Conservation (phyloP, 2,797 vertebrate genomes). For the Thunnus albacares region DNA sequence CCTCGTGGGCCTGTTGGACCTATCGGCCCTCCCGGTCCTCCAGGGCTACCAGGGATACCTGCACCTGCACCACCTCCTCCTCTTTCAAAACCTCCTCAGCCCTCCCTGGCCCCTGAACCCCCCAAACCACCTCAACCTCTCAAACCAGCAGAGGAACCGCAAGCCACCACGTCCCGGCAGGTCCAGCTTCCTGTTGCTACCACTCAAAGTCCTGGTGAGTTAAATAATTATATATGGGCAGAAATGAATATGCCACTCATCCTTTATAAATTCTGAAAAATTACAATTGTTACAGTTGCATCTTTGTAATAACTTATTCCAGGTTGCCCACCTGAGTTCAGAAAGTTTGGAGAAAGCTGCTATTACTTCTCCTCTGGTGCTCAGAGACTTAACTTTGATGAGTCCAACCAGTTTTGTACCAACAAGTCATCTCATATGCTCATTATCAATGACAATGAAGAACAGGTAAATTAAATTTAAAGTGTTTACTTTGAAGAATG, state of each 20-base stretch:
- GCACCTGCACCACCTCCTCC: constrained; percentile 28
- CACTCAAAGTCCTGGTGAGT: constrained; percentile 75
- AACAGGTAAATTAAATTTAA: constrained; percentile 88
- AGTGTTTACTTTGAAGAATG: not conserved
- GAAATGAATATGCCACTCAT: not conserved
- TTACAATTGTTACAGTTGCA: not conserved
- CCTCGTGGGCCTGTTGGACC: constrained; percentile 90
- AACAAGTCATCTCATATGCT: constrained; percentile 90
- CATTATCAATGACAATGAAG: constrained; percentile 92
- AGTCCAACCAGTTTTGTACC: constrained; percentile 89
- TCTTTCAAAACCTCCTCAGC: constrained; percentile 31
- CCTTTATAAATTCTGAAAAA: constrained; percentile 3
- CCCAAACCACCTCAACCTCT: constrained; percentile 44
- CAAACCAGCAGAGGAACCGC: constrained; percentile 71
- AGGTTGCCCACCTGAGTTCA: constrained; percentile 93
- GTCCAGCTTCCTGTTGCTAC: constrained; percentile 74
- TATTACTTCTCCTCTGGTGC: constrained; percentile 92
- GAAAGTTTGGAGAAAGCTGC: constrained; percentile 91
- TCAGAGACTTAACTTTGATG: constrained; percentile 91
- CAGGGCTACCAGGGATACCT: constrained; percentile 89
- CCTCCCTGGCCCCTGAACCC: constrained; percentile 59
- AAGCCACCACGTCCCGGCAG: constrained; percentile 84
- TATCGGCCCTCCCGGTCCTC: constrained; percentile 90
- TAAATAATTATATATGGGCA: not conserved
- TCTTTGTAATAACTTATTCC: constrained; percentile 33